Conservation (phyloP, 2,888 invertebrate genomes). For the Oligia strigilis region DNA sequence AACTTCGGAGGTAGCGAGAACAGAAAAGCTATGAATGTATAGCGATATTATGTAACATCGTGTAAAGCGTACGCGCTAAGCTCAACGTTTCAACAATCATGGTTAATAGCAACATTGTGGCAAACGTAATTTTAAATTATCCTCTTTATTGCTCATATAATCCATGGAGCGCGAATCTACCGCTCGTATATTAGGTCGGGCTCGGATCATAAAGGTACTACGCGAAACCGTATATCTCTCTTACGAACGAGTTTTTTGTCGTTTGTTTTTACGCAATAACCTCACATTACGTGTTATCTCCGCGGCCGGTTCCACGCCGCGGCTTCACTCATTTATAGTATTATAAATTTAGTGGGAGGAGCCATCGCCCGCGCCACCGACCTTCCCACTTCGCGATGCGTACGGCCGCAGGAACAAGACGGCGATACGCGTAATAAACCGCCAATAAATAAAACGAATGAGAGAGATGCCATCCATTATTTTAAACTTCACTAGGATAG, state of each 20-base stretch:
- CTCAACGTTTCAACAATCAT: slow-evolving; percentile 75
- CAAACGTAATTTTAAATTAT: slow-evolving; percentile 86
- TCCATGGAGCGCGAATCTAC: slow-evolving; percentile 83
- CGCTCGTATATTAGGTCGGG: slow-evolving; percentile 82
- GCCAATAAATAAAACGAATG: slow-evolving; percentile 79
- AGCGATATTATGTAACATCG: slow-evolving; percentile 60
- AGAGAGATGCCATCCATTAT: slow-evolving; percentile 82
- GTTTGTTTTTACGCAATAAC: slow-evolving; percentile 88
- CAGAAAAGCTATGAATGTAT: slow-evolving; percentile 41
- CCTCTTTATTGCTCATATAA: slow-evolving; percentile 85
- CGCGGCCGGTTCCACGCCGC: slow-evolving; percentile 83
- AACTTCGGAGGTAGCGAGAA: slow-evolving; percentile 58
- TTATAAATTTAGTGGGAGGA: slow-evolving; percentile 90
- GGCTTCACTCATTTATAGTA: slow-evolving; percentile 88
- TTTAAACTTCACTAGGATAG: slow-evolving; percentile 88
- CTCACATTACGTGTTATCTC: slow-evolving; percentile 86
- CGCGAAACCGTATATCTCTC: slow-evolving; percentile 84
- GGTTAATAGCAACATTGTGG: slow-evolving; percentile 83
- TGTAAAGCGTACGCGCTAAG: slow-evolving; percentile 64
- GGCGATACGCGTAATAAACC: slow-evolving; percentile 79
- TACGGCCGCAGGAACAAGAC: slow-evolving; percentile 82
- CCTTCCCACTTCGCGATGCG: slow-evolving; percentile 85
- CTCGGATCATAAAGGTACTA: slow-evolving; percentile 85
- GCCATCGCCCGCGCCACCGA: slow-evolving; percentile 79
- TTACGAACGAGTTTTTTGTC: slow-evolving; percentile 83